Evolutionary conservation across 2,113 vertebrate genomes (phyloP).

Genomic region (Choloepus hoffmanni): DNA sequence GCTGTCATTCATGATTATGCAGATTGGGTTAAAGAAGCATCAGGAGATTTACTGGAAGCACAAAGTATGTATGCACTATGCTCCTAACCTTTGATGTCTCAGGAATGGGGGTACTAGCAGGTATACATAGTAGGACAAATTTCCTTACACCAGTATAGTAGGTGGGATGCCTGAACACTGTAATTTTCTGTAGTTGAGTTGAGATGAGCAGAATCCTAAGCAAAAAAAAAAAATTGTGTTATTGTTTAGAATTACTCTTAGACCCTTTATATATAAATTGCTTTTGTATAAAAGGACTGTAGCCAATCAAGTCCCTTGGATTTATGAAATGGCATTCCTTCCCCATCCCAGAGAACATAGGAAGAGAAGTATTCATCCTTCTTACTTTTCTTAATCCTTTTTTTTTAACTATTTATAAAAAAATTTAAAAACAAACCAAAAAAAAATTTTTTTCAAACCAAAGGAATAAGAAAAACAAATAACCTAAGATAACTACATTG

Average conservation of each 20-base stretch:
- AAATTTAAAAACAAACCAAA: too few relatives aligned
- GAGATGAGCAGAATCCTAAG: background rate
- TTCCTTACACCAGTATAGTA: background rate
- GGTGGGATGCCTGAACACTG: background rate
- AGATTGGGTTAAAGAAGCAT: conserved; percentile 89
- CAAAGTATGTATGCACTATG: conserved; percentile 86
- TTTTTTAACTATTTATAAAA: background rate
- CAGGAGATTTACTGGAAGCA: conserved; percentile 64
- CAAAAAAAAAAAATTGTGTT: conserved; percentile 5
- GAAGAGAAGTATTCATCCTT: background rate
- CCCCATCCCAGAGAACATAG: background rate
- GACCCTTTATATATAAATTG: background rate
- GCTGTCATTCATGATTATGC: conserved; percentile 94
- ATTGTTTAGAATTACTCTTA: conserved; percentile 15
- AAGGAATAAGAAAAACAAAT: too few relatives aligned
- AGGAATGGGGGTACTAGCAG: background rate
- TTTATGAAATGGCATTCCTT: conserved; percentile 15
- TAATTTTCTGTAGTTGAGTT: background rate
- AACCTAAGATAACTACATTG: too few relatives aligned
- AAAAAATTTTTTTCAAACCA: too few relatives aligned
- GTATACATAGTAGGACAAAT: background rate
- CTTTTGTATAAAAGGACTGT: background rate
- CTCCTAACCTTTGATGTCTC: background rate
- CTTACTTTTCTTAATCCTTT: conserved; percentile 36
- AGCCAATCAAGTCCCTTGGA: background rate